Conservation (phyloP, 2,888 invertebrate species). For the Caenorhabditis macrosperma region DNA sequence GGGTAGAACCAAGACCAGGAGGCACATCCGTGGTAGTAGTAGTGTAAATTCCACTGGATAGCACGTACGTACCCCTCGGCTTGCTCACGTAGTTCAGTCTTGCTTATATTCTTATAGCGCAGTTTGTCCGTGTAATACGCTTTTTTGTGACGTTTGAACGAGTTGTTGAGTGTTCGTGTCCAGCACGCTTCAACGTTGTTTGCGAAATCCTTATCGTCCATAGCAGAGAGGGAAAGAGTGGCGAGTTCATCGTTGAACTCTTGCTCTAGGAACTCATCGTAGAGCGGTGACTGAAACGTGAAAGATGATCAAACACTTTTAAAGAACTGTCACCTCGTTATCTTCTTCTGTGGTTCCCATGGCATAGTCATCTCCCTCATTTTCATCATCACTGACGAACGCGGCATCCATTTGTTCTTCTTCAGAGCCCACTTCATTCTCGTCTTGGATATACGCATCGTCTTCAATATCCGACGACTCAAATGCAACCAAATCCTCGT, state of each 20-base stretch:
- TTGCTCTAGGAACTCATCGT: conserved; percentile 35
- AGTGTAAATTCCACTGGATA: conserved; percentile 95
- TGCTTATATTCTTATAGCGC: conserved; percentile 87
- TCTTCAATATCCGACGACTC: conserved; percentile 59
- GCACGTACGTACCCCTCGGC: conserved; percentile 92
- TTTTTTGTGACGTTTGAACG: conserved; percentile 90
- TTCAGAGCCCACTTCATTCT: conserved; percentile 80
- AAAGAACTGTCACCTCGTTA: background rate
- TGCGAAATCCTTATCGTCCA: conserved; percentile 70
- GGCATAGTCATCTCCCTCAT: conserved; percentile 49
- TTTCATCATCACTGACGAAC: conserved; percentile 60
- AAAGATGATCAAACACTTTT: too few species aligned
- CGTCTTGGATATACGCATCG: conserved; percentile 20
- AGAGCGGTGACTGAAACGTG: background rate
- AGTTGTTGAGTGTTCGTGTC: conserved; percentile 82
- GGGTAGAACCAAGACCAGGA: conserved; percentile 99
- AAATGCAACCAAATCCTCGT: conserved; percentile 54
- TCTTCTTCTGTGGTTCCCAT: background rate
- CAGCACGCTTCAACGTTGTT: conserved; percentile 70
- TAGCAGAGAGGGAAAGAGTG: conserved; percentile 53
- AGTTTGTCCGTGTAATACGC: conserved; percentile 87
- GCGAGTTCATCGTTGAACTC: conserved; percentile 66
- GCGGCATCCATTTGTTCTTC: conserved; percentile 41
- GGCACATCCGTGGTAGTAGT: conserved; percentile 95
- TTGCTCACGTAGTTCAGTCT: conserved; percentile 88